Percentiles rank a stretch among this genome's conserved stretches.
phyloP scores from a whole-genome alignment of 2,113 vertebrate genomes.

The Brachyistius frenatus region DNA sequence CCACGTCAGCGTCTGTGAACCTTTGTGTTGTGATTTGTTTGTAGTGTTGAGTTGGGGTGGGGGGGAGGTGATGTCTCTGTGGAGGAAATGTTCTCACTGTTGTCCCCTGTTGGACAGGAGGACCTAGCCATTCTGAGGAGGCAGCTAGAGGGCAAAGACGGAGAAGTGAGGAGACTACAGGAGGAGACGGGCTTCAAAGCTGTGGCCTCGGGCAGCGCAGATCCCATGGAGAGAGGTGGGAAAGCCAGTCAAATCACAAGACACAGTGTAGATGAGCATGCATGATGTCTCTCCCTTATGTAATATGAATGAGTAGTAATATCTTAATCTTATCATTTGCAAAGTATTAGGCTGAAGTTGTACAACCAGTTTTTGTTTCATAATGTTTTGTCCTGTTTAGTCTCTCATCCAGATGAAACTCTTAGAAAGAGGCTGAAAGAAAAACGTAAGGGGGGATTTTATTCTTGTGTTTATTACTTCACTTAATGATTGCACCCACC shows the following conservation, averaged over 20 bases:
- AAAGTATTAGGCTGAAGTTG: constrained; percentile 1
- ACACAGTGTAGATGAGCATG: constrained; percentile 16
- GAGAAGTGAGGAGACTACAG: constrained; percentile 88
- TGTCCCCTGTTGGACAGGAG: constrained; percentile 84
- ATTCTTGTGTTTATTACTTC: constrained; percentile 63
- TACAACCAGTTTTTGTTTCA: constrained; percentile 57
- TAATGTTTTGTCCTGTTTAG: constrained; percentile 83
- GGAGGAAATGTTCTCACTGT: constrained; percentile 44
- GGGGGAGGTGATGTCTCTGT: not conserved
- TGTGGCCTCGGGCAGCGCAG: constrained; percentile 79
- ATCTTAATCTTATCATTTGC: not conserved
- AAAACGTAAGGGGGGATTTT: constrained; percentile 93
- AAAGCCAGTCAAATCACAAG: constrained; percentile 3
- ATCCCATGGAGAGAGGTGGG: constrained; percentile 90
- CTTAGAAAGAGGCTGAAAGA: constrained; percentile 99
- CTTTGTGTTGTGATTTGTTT: constrained; percentile 73
- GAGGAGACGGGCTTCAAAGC: constrained; percentile 87
- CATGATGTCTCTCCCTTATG: constrained; percentile 15
- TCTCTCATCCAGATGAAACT: constrained; percentile 94
- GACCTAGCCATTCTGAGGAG: constrained; percentile 90
- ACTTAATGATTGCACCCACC: constrained; percentile 66
- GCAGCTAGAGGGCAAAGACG: constrained; percentile 91
- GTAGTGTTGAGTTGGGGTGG: constrained; percentile 36
- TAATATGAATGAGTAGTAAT: constrained; percentile 1
- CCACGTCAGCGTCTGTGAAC: constrained; percentile 60